phyloP scores from a whole-genome alignment of 1,140 invertebrate species.

The Formica selysi region DNA sequence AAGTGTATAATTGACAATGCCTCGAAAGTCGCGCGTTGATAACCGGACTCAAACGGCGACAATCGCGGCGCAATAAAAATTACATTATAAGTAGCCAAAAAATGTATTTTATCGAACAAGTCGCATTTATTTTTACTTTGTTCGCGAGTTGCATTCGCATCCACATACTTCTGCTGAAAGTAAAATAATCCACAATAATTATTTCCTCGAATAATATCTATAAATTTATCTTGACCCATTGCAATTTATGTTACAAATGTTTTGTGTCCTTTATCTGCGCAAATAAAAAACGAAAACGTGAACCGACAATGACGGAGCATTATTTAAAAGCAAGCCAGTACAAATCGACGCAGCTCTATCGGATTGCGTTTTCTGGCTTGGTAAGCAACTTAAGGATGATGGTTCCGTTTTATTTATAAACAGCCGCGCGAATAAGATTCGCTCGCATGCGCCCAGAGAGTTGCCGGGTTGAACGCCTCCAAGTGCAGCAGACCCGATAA shows the following conservation, averaged over 20 bases:
- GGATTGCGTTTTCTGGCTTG: conserved; percentile 51
- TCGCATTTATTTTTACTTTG: neutral
- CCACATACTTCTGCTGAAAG: neutral
- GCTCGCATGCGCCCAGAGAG: conserved; percentile 54
- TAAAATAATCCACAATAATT: conserved; percentile 13
- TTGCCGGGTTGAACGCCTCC: conserved; percentile 67
- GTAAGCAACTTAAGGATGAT: conserved; percentile 40
- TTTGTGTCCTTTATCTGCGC: neutral
- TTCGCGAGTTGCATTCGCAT: neutral
- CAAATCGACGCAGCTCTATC: neutral
- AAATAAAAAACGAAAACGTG: neutral
- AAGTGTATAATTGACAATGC: conserved; percentile 62
- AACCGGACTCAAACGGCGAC: conserved; percentile 42
- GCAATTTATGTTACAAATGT: neutral
- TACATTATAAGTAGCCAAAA: neutral
- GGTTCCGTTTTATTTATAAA: conserved; percentile 67
- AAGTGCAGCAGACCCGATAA: conserved; percentile 69
- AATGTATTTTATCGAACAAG: neutral
- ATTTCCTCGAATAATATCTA: neutral
- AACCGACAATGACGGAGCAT: conserved; percentile 28
- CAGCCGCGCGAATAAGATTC: conserved; percentile 41
- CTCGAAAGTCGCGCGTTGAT: conserved; percentile 42
- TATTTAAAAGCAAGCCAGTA: conserved; percentile 12
- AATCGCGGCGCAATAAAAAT: neutral
- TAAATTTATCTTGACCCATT: neutral